Conservation (phyloP, 1,140 invertebrate genomes). For the Papilio dardanus region DNA sequence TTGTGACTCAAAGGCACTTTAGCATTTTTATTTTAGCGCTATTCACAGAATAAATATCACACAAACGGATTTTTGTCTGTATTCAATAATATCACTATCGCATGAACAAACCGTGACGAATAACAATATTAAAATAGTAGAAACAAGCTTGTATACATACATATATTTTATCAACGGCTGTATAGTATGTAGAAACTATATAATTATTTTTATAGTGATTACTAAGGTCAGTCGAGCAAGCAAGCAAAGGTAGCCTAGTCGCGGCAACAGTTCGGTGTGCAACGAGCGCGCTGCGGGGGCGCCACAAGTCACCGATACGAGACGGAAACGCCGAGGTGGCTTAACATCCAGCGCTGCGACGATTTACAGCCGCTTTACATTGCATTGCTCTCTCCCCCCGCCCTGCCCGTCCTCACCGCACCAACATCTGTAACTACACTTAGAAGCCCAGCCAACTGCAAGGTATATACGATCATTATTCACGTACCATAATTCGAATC, state of each 20-base stretch:
- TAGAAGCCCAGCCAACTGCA: neutral
- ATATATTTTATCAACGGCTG: no score
- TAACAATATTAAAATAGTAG: neutral
- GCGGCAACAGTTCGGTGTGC: neutral
- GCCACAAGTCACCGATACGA: slow-evolving; percentile 16
- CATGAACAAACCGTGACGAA: neutral
- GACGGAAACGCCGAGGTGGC: slow-evolving; percentile 16
- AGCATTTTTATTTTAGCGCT: neutral
- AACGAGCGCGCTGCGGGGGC: neutral
- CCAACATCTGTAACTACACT: neutral
- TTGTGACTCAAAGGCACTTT: neutral
- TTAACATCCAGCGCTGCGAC: neutral
- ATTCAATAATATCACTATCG: neutral
- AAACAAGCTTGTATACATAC: neutral
- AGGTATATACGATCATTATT: neutral
- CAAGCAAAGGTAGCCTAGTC: neutral
- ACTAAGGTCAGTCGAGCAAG: neutral
- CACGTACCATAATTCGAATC: neutral
- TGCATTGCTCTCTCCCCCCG: neutral
- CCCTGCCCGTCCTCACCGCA: no score
- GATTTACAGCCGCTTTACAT: slow-evolving; percentile 17
- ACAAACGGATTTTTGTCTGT: neutral
- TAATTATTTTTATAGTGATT: no score
- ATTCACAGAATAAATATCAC: neutral
- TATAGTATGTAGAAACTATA: no score